A percentile compares a stretch with the other conserved stretches of the same genome.
Evolutionary conservation across 2,113 vertebrate genomes (phyloP).

Genomic region (Vombatus ursinus): DNA sequence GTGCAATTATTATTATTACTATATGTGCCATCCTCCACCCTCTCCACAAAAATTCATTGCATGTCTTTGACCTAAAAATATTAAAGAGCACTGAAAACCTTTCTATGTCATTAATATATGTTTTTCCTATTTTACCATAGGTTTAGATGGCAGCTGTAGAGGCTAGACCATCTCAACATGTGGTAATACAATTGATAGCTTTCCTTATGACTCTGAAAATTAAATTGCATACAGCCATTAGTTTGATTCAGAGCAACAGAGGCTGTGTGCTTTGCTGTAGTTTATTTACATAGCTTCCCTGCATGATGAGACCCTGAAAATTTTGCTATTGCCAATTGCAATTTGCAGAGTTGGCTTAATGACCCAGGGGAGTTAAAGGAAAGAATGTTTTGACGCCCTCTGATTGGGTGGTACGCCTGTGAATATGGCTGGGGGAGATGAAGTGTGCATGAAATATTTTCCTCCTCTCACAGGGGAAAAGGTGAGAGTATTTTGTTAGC

Average conservation of each 20-base stretch:
- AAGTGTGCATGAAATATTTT: neutral
- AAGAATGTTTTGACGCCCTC: neutral
- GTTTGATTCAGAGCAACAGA: neutral
- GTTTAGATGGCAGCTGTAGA: slow-evolving; percentile 34
- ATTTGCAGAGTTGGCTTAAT: neutral
- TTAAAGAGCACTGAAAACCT: neutral
- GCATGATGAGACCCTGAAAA: neutral
- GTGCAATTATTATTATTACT: neutral
- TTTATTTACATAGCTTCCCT: neutral
- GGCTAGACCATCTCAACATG: slow-evolving; percentile 35
- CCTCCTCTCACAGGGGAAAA: neutral
- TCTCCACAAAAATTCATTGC: slow-evolving; percentile 11
- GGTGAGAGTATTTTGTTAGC: slow-evolving; percentile 5
- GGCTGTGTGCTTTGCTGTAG: neutral
- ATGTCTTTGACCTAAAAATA: slow-evolving; percentile 14
- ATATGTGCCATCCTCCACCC: fast-evolving
- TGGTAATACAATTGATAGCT: neutral
- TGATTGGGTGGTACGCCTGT: neutral
- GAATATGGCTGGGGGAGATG: neutral
- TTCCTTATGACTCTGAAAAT: neutral
- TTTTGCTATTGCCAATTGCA: neutral
- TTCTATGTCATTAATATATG: slow-evolving; percentile 25
- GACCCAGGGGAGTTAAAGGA: neutral
- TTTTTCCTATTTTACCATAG: slow-evolving; percentile 36
- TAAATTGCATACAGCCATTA: neutral